phyloP scores from a whole-genome alignment of 2,888 invertebrate species.

The Bhutanitis thaidina region DNA sequence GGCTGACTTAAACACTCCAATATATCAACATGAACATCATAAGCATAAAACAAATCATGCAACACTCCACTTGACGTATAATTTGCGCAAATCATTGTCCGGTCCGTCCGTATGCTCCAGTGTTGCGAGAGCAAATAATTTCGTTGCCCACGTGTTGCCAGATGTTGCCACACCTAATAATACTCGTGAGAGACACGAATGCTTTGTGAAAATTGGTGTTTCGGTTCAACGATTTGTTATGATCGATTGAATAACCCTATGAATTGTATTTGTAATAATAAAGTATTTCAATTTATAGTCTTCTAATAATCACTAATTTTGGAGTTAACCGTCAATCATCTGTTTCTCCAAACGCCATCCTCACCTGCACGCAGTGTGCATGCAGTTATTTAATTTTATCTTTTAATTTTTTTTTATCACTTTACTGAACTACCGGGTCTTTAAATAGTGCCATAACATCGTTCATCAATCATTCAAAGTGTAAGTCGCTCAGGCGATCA shows the following conservation, averaged over 20 bases:
- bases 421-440: neutral
- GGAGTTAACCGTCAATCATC: too few species aligned
- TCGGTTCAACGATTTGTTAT: slow-evolving; percentile 14
- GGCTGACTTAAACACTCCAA: neutral
- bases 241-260: slow-evolving; percentile 2
- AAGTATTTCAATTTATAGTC: neutral
- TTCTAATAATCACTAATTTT: neutral
- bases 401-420: neutral
- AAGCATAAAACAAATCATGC: slow-evolving; percentile 25
- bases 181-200: slow-evolving; percentile 16
- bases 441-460: neutral
- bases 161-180: slow-evolving; percentile 21
- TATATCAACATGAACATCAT: slow-evolving; percentile 9
- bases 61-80: slow-evolving; percentile 31
- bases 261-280: slow-evolving; percentile 1
- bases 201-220: slow-evolving; percentile 12
- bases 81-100: slow-evolving; percentile 61
- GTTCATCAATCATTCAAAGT: slow-evolving; percentile 7
- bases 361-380: too few species aligned
- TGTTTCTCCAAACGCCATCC: too few species aligned
- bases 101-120: slow-evolving; percentile 16
- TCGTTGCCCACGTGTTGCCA: slow-evolving; percentile 19
- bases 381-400: too few species aligned
- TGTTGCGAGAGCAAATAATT: slow-evolving; percentile 17
- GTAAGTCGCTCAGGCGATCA: slow-evolving; percentile 4